These are phyloP conservation scores for Megathymus violae DNA, from an alignment of 1,140 invertebrate genomes.

Conservation along the genomic window DNA sequence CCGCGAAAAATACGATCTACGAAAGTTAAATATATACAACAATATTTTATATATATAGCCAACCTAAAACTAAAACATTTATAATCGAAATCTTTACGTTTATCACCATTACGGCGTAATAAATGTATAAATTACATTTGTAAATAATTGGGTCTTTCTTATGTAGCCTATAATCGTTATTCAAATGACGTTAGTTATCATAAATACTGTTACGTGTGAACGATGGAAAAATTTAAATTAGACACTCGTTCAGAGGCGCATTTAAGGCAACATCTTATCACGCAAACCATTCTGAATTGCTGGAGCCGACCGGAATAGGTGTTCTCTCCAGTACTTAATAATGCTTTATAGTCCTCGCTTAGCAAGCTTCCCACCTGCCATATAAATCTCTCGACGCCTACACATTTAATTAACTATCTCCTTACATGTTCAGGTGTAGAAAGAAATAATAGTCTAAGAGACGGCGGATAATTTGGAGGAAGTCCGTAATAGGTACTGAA, in stretches of 20 bases:
- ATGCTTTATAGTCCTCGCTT: conserved; percentile 46
- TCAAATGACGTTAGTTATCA: conserved; percentile 23
- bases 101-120: neutral
- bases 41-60: too few relatives aligned
- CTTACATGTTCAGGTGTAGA: conserved; percentile 55
- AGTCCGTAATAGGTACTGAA: too few relatives aligned
- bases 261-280: conserved; percentile 22
- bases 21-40: too few relatives aligned
- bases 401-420: conserved; percentile 73
- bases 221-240: conserved; percentile 22
- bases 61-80: too few relatives aligned
- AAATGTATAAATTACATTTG: neutral
- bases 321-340: conserved; percentile 35
- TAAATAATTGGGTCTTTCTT: conserved; percentile 10
- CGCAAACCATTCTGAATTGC: conserved; percentile 27
- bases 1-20: too few relatives aligned
- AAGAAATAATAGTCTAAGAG: conserved; percentile 38
- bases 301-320: conserved; percentile 23
- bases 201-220: neutral
- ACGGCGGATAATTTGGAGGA: too few relatives aligned
- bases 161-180: conserved; percentile 19
- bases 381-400: conserved; percentile 58
- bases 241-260: conserved; percentile 9
- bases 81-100: too few relatives aligned
- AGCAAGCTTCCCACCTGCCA: conserved; percentile 37